A percentile compares a stretch with the other conserved stretches of the same genome.
phyloP scores from a whole-genome alignment of 2,113 vertebrate species.

The Monarcha castaneiventris region DNA sequence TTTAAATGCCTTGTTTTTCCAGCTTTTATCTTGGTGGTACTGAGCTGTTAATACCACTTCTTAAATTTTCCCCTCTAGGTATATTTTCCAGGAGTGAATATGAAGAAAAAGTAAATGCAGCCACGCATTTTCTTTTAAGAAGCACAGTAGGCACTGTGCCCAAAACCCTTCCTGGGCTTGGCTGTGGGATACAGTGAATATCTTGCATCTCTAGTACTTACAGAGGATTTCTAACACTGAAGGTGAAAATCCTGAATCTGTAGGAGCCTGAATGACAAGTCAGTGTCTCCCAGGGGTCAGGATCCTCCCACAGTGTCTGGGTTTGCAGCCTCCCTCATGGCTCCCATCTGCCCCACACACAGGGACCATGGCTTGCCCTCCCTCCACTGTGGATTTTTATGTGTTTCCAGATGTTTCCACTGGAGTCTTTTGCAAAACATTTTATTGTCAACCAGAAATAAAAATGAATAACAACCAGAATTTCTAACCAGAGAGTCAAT shows the following conservation, averaged over 20 bases:
- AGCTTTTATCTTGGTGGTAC: constrained; percentile 23
- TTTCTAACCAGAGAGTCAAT: constrained; percentile 42
- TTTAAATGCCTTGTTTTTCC: not conserved
- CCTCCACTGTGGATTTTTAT: not conserved
- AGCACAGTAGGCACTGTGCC: not conserved
- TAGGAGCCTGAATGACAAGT: not conserved
- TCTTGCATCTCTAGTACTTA: not conserved
- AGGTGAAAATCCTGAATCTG: not conserved
- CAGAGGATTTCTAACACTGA: constrained; percentile 6
- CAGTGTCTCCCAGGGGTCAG: not conserved
- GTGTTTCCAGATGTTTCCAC: constrained; percentile 13
- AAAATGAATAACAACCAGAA: constrained; percentile 65
- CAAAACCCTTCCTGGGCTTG: not conserved
- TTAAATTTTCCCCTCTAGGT: constrained; percentile 39
- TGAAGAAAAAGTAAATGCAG: not conserved
- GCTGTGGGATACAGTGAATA: not conserved
- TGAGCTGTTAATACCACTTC: constrained; percentile 47
- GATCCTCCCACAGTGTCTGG: not conserved
- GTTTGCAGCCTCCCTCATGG: not conserved
- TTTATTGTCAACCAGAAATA: constrained; percentile 6
- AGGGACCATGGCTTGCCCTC: not conserved
- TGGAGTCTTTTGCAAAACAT: constrained; percentile 4
- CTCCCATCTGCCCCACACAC: not conserved
- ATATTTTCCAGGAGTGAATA: constrained; percentile 18
- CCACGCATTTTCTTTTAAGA: not conserved